Conservation (phyloP, 1,140 invertebrate genomes). For the Eumaeus atala region DNA sequence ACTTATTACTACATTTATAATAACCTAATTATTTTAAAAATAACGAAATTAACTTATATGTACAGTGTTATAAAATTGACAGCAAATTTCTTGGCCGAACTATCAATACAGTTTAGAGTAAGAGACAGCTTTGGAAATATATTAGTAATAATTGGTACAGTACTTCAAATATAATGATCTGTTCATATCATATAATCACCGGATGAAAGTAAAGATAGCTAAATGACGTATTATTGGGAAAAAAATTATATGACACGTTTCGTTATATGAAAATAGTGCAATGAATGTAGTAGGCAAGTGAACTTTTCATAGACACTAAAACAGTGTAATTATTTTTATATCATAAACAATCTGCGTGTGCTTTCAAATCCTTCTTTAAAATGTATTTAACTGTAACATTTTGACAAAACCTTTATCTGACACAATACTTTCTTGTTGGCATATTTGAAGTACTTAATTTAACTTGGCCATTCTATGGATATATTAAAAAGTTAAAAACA, state of each 20-base stretch:
- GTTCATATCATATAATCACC: no score
- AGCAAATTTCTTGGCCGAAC: constrained; percentile 45
- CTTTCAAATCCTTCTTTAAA: no score
- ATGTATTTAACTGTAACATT: no score
- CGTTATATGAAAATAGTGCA: no score
- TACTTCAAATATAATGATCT: constrained; percentile 7
- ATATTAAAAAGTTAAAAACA: constrained; percentile 19
- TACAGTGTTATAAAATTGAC: constrained; percentile 69
- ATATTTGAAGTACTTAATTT: constrained; percentile 15
- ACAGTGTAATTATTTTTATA: no score
- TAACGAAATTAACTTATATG: constrained; percentile 75
- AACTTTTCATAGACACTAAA: no score
- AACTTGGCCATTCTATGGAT: not conserved
- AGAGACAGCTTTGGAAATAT: constrained; percentile 1
- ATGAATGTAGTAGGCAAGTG: no score
- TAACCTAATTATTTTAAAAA: constrained; percentile 70
- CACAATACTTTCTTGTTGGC: not conserved
- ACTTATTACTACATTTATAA: constrained; percentile 71
- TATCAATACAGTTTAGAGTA: constrained; percentile 14
- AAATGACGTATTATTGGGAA: no score
- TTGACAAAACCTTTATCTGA: no score
- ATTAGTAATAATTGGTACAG: not conserved
- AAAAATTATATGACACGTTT: no score
- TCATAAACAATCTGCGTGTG: no score
- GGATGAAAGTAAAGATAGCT: no score